Conservation (phyloP, 1,140 invertebrate genomes). For the Steinernema khuongi region DNA sequence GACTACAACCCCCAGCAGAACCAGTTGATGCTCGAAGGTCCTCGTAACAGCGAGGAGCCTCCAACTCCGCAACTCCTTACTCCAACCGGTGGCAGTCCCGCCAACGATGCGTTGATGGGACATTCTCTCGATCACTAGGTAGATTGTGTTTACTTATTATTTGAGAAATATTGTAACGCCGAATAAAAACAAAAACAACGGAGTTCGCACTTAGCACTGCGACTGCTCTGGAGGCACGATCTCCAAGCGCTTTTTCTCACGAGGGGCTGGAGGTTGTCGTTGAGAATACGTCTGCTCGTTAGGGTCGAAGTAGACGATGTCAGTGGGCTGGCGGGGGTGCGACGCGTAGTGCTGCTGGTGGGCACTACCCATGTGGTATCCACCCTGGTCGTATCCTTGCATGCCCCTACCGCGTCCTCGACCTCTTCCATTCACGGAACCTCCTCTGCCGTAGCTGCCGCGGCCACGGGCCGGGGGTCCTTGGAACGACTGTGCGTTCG, state of each 20-base stretch:
- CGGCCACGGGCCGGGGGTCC: neutral
- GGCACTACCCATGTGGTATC: neutral
- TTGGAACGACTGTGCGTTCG: neutral
- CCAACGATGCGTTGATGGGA: neutral
- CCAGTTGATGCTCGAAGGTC: neutral
- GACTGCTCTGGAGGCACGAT: neutral
- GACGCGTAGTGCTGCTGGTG: neutral
- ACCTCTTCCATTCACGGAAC: neutral
- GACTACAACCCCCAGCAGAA: neutral
- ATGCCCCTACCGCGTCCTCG: neutral
- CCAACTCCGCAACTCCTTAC: neutral
- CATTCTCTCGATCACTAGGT: neutral
- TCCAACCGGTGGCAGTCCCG: neutral
- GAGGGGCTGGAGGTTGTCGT: neutral
- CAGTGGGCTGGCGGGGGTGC: neutral
- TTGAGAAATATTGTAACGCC: neutral
- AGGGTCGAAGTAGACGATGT: neutral
- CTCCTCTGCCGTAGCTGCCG: neutral
- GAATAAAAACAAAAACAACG: conserved; percentile 1
- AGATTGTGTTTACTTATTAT: neutral
- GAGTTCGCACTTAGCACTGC: neutral
- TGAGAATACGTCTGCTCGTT: neutral
- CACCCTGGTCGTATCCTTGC: neutral
- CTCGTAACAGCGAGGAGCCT: neutral
- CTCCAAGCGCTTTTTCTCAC: conserved; percentile 7